A percentile compares a stretch with the other conserved stretches of the same genome.
phyloP scores from a whole-genome alignment of 2,797 vertebrate species.

The Spatula versicolor region DNA sequence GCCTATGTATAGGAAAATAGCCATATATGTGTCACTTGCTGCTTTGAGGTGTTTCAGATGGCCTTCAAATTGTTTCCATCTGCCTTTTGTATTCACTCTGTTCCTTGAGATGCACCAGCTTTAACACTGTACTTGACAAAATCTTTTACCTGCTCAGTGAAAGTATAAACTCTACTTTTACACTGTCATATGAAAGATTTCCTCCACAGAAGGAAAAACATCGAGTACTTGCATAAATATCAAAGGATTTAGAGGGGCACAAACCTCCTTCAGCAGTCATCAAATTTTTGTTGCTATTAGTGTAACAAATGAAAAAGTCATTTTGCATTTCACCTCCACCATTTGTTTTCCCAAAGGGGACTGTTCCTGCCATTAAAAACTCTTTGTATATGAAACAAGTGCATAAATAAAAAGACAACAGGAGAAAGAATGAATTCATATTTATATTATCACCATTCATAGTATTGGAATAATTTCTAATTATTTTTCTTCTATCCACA shows the following conservation, averaged over 20 bases:
- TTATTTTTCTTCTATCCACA: neutral
- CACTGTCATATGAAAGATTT: neutral
- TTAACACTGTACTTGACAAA: neutral
- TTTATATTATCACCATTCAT: neutral
- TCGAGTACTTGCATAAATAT: neutral
- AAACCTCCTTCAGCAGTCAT: slow-evolving; percentile 5
- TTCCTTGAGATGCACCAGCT: neutral
- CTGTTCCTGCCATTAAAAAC: neutral
- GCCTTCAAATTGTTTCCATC: neutral
- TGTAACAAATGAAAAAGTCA: slow-evolving; percentile 23
- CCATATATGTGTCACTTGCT: neutral
- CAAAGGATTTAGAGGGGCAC: neutral
- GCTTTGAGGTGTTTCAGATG: neutral
- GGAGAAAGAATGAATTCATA: neutral
- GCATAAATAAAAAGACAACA: neutral
- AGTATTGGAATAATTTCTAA: neutral
- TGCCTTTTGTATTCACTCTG: neutral
- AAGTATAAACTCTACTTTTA: neutral
- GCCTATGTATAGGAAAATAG: neutral
- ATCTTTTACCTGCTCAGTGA: neutral
- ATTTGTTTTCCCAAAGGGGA: slow-evolving; percentile 11
- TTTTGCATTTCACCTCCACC: slow-evolving; percentile 25
- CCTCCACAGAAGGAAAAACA: neutral
- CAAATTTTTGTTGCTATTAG: neutral
- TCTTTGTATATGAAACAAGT: neutral